Percentiles rank a stretch among this genome's conserved stretches.
Conservation (phyloP, 2,113 vertebrate genomes). For the Percopsis transmontana region DNA sequence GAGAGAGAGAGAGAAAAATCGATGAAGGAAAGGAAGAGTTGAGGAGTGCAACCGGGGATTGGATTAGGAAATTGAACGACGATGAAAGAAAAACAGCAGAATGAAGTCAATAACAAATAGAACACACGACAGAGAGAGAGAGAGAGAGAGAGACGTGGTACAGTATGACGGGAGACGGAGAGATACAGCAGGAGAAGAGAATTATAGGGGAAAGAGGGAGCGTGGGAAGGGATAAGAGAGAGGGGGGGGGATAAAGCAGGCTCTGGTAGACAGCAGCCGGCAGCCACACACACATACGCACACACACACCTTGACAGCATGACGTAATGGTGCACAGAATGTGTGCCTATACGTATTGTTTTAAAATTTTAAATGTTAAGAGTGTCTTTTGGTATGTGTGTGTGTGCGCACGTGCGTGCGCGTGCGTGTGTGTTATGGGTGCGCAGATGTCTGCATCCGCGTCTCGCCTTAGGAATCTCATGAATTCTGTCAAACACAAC, state of each 20-base stretch:
- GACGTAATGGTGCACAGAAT: too few relatives aligned
- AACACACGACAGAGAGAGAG: background rate
- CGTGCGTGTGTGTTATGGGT: too few relatives aligned
- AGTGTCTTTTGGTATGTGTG: too few relatives aligned
- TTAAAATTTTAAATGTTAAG: too few relatives aligned
- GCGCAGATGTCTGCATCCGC: too few relatives aligned
- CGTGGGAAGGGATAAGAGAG: background rate
- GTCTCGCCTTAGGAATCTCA: too few relatives aligned
- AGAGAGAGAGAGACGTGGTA: background rate
- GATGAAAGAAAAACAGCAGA: background rate
- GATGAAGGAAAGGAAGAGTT: background rate
- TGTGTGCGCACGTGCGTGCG: too few relatives aligned
- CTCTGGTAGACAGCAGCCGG: too few relatives aligned
- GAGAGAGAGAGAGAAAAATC: constrained; percentile 10
- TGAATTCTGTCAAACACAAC: too few relatives aligned
- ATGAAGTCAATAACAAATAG: background rate
- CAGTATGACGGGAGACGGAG: constrained; percentile 16
- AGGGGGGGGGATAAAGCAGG: constrained; percentile 27
- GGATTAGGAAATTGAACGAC: constrained; percentile 14
- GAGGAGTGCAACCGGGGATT: constrained; percentile 20
- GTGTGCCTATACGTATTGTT: too few relatives aligned
- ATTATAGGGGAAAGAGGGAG: background rate
- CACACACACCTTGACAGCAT: background rate
- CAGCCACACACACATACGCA: background rate
- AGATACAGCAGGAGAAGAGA: constrained; percentile 1